Conservation (phyloP, 2,888 invertebrate species). For the Baronia brevicornis region DNA sequence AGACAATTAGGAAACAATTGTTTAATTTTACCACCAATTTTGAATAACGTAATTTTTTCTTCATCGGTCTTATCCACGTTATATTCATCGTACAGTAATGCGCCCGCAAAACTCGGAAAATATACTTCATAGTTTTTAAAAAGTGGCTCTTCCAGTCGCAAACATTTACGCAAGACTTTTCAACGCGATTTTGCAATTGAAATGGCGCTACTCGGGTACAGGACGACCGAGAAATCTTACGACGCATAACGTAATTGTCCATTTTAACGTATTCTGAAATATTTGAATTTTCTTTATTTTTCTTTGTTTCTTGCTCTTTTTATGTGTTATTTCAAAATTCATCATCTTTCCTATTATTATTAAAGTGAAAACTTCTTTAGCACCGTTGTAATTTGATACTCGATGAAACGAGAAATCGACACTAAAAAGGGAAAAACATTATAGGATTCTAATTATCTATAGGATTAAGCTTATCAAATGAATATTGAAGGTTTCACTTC, state of each 20-base stretch:
- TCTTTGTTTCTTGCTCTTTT: no score
- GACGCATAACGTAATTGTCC: slow-evolving; percentile 17
- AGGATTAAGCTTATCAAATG: no score
- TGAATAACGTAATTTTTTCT: no score
- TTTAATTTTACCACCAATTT: no score
- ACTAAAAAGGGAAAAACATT: slow-evolving; percentile 4
- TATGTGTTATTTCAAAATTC: slow-evolving; percentile 11
- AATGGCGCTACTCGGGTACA: slow-evolving; percentile 17
- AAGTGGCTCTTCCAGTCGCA: slow-evolving; percentile 32
- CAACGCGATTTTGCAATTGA: slow-evolving; percentile 31
- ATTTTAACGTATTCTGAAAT: slow-evolving; percentile 17
- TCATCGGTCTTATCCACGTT: slow-evolving; percentile 20
- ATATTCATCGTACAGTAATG: slow-evolving; percentile 23
- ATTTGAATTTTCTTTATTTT: slow-evolving; percentile 14
- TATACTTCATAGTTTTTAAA: slow-evolving; percentile 36
- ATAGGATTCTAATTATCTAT: no score
- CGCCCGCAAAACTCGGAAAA: slow-evolving; percentile 30
- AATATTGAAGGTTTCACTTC: no score
- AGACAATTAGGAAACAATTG: no score
- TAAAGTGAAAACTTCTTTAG: slow-evolving; percentile 9
- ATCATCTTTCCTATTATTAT: slow-evolving; percentile 11
- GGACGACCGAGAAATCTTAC: slow-evolving; percentile 11
- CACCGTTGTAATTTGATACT: no score
- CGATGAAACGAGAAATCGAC: slow-evolving; percentile 1
- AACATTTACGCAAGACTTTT: slow-evolving; percentile 38